A percentile compares a stretch with the other conserved stretches of the same genome.
Conservation (phyloP, 2,113 vertebrate species). For the Eulacestoma nigropectus region DNA sequence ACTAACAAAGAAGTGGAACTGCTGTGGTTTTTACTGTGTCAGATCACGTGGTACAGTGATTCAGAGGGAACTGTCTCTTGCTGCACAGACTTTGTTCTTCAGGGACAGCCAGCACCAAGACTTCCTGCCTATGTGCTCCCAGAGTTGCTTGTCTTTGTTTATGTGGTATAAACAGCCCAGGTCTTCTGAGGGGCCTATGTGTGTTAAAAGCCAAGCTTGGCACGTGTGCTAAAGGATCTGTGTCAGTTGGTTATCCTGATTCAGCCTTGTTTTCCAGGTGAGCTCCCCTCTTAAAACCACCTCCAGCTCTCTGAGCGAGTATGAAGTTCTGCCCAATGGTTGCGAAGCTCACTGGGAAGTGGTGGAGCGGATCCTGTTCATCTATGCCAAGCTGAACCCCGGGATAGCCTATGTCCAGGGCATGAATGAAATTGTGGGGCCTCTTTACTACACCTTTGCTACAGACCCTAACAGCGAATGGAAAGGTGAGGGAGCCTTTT, state of each 20-base stretch:
- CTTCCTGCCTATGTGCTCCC: not conserved
- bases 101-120: not conserved
- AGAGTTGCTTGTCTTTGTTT: not conserved
- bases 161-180: not conserved
- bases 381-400: conserved; percentile 97
- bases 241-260: not conserved
- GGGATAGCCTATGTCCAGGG: conserved; percentile 97
- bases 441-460: conserved; percentile 96
- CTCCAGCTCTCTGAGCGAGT: conserved; percentile 82
- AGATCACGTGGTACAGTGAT: not conserved
- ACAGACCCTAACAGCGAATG: conserved; percentile 89
- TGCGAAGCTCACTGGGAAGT: conserved; percentile 98
- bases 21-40: not conserved
- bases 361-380: conserved; percentile 95
- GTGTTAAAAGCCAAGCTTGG: not conserved
- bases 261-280: conserved; percentile 75
- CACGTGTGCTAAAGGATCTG: rapidly evolving
- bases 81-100: not conserved
- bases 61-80: not conserved
- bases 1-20: not conserved
- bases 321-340: conserved; percentile 87
- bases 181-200: not conserved
- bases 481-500: conserved; percentile 79
- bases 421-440: conserved; percentile 98
- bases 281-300: conserved; percentile 87